These are phyloP conservation scores for Chauna torquata DNA, from an alignment of 2,113 vertebrate genomes.

Conservation along the genomic window DNA sequence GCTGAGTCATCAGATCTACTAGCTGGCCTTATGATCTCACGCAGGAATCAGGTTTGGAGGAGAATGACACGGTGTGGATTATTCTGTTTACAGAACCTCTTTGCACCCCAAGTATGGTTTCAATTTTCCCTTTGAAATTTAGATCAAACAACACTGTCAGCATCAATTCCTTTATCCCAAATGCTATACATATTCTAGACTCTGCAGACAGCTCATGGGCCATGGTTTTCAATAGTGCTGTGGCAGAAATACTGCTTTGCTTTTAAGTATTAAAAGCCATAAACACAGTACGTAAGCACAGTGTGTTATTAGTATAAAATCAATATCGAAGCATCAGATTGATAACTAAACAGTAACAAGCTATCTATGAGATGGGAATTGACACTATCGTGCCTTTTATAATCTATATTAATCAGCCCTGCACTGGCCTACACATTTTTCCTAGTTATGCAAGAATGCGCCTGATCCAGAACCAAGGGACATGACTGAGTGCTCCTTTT, in stretches of 20 bases:
- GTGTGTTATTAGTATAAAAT: neutral
- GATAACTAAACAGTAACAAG: neutral
- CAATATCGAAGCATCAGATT: neutral
- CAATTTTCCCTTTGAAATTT: slow-evolving; percentile 18
- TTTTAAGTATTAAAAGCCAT: neutral
- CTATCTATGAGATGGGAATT: neutral
- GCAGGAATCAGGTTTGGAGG: accelerated
- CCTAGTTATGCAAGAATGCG: neutral
- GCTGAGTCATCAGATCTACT: too few relatives aligned
- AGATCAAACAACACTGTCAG: neutral
- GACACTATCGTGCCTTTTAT: neutral
- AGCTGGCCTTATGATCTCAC: neutral
- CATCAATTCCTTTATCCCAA: neutral
- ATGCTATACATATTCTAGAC: neutral
- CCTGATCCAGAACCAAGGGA: neutral
- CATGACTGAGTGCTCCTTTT: accelerated
- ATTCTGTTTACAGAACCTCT: neutral
- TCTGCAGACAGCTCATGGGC: neutral
- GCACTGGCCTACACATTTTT: neutral
- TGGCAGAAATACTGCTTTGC: neutral
- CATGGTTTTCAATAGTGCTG: neutral
- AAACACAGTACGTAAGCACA: neutral
- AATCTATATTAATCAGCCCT: neutral
- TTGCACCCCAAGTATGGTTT: neutral
- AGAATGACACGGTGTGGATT: neutral